phyloP scores from a whole-genome alignment of 2,797 vertebrate genomes.

The Valencia hispanica region DNA sequence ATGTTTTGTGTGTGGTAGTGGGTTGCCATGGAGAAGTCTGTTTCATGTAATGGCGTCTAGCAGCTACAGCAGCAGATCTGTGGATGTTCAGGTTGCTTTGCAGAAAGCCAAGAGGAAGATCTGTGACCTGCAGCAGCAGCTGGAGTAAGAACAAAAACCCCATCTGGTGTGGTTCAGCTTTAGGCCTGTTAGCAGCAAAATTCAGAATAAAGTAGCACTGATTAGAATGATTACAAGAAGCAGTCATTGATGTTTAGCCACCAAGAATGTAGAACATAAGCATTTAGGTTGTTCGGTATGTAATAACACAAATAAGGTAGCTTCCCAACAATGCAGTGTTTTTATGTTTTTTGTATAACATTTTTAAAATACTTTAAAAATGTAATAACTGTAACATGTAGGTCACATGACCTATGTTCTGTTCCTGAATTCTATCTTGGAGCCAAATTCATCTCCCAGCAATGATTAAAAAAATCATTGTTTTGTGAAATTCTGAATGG shows the following conservation, averaged over 20 bases:
- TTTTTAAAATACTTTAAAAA: too few species aligned
- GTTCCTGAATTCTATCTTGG: too few species aligned
- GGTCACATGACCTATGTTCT: too few species aligned
- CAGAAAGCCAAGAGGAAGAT: conserved; percentile 78
- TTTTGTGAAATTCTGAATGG: too few species aligned
- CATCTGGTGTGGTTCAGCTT: not conserved
- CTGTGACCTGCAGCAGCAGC: conserved; percentile 66
- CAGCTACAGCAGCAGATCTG: conserved; percentile 43
- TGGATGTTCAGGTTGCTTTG: conserved; percentile 75
- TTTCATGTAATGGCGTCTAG: conserved; percentile 10
- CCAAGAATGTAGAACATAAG: not conserved
- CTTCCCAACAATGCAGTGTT: too few species aligned
- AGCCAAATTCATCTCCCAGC: too few species aligned
- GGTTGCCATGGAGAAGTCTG: conserved; percentile 44
- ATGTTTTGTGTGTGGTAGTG: not conserved
- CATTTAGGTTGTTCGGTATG: not conserved
- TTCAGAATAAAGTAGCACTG: not conserved
- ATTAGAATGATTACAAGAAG: not conserved
- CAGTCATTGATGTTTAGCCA: not conserved
- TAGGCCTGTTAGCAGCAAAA: too few species aligned
- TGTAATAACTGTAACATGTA: too few species aligned
- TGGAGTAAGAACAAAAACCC: conserved; percentile 62
- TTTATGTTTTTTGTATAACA: too few species aligned
- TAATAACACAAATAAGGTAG: not conserved
- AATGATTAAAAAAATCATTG: too few species aligned